Base-by-base conservation (phyloP, 2,888 invertebrate genomes). In the Synanthedon andrenaeformis region DNA sequence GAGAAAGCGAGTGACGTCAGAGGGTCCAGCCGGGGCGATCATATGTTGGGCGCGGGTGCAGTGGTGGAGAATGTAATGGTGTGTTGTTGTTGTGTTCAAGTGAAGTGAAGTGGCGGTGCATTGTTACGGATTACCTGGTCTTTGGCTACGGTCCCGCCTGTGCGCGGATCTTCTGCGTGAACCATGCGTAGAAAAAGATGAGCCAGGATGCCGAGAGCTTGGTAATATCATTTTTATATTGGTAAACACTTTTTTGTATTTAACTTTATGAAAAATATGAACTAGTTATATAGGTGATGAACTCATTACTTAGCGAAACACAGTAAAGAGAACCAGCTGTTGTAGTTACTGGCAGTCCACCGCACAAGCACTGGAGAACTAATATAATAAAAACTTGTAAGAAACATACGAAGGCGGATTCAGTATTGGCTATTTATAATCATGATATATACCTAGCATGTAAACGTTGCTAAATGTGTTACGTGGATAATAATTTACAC, bases 101-200 rank as follows among this genome's bases (percentile, higher is more conserved):
- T 84, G 73, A 78, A 78, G 78, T 74, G 69, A 80, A 78, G 78
- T 74, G 69, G 80, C 82, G 83, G 74, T 82, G 76, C 69, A 70
- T 75, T 78, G 78, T 59, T 60, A 70, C 62, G 71, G 71, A 69
- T 75, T 79, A 79, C 79, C 82, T 81, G 73, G 67, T 65, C 68
- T 70, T 61, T 71, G 73, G 70, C 70, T 57, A 69, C 67, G 69
- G 50, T 35, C 42, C 78, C 78, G 74, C 70, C 75, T 63, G 67
- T 76, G 80, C 79, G 83, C 82, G 76, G 78, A 70, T 78, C 72
- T 69, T 74, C 69, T 61, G 68, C 76, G 76, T 69, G 79, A 84
- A 90, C 87, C 89, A 91, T 91, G 91, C 84, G 89, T 85, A 89
- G 89, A 87, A 90, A 91, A 91, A 89, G 90, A 91, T 91, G 91